phyloP scores from a whole-genome alignment of 1,140 invertebrate species.

The Heliothis subflexa region DNA sequence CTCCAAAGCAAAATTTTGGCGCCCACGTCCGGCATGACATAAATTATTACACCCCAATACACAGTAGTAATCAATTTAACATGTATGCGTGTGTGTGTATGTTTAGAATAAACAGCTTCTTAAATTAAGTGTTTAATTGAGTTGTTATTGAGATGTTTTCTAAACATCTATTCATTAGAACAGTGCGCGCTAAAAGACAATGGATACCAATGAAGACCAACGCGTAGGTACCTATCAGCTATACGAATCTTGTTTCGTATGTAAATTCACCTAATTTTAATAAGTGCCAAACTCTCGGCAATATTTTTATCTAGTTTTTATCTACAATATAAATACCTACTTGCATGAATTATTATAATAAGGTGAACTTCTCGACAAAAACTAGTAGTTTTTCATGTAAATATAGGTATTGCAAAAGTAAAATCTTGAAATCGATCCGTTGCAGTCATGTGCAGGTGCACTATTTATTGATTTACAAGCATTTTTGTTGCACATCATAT shows the following conservation, averaged over 20 bases:
- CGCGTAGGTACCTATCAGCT: too few relatives aligned
- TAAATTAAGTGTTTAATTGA: constrained; percentile 17
- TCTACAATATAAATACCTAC: too few relatives aligned
- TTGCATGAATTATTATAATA: too few relatives aligned
- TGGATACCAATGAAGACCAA: too few relatives aligned
- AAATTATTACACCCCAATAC: not conserved
- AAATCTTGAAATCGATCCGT: not conserved
- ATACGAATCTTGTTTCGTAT: too few relatives aligned
- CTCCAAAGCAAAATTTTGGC: constrained; percentile 54
- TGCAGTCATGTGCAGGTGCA: too few relatives aligned
- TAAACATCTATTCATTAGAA: not conserved
- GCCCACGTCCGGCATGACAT: constrained; percentile 15
- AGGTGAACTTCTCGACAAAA: too few relatives aligned
- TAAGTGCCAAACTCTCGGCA: too few relatives aligned
- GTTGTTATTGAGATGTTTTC: not conserved
- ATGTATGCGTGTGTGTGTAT: not conserved
- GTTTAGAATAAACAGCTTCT: not conserved
- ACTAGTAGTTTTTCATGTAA: too few relatives aligned
- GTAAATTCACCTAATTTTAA: too few relatives aligned
- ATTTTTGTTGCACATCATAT: not conserved
- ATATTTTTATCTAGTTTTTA: too few relatives aligned
- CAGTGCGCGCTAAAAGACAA: too few relatives aligned
- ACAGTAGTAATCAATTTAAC: not conserved
- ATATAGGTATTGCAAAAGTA: not conserved
- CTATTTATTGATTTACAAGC: not conserved